Evolutionary conservation across 2,888 invertebrate genomes (phyloP).

Genomic region (Dasysyrphus tricinctus): DNA sequence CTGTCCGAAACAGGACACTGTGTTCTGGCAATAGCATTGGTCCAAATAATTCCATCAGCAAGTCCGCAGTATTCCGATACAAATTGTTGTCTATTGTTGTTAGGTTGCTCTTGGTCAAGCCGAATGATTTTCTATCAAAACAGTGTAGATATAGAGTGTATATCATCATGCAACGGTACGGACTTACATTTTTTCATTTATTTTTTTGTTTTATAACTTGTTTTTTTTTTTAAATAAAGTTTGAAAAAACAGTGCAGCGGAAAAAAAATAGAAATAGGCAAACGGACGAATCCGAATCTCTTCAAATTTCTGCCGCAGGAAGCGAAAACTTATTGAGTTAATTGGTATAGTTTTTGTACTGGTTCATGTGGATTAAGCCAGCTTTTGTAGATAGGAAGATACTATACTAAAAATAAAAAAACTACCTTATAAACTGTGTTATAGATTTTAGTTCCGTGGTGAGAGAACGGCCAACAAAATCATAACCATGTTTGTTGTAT

Average conservation of each 20-base stretch:
- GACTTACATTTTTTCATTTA: not conserved
- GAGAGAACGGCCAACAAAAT: not conserved
- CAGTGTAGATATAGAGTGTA: not conserved
- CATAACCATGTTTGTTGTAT: not conserved
- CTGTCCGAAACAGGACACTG: slow-evolving; percentile 52
- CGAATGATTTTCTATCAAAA: slow-evolving; percentile 35
- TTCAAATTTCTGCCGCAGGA: slow-evolving; percentile 2
- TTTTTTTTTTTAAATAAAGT: not conserved
- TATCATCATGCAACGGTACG: not conserved
- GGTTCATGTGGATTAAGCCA: not conserved
- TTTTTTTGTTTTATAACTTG: no score
- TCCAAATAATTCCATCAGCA: slow-evolving; percentile 72
- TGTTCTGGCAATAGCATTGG: slow-evolving; percentile 47
- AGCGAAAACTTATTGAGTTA: slow-evolving; percentile 26
- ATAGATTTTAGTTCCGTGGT: not conserved
- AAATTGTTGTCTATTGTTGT: slow-evolving; percentile 71
- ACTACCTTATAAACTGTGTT: not conserved
- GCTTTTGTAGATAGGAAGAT: not conserved
- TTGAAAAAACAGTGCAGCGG: not conserved
- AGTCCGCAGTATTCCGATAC: slow-evolving; percentile 59
- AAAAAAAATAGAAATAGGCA: slow-evolving; percentile 4
- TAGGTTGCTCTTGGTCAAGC: slow-evolving; percentile 23
- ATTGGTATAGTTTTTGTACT: slow-evolving; percentile 22
- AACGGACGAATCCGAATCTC: not conserved
- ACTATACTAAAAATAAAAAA: no score